Evolutionary conservation across 2,797 vertebrate species (phyloP).

Genomic region (Sebastes hopkinsi): DNA sequence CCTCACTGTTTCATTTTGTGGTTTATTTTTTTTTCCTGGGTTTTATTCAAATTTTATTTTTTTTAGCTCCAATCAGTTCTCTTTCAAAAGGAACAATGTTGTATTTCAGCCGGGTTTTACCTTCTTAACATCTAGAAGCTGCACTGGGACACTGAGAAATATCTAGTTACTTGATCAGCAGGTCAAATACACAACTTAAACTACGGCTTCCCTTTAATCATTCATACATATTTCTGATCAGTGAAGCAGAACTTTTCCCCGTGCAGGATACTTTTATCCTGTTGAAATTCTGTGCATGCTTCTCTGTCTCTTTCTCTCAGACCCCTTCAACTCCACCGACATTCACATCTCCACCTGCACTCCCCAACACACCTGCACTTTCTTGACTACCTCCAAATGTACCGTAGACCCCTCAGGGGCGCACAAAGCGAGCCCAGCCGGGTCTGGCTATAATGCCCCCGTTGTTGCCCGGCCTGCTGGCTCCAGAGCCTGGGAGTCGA

Average conservation of each 20-base stretch:
- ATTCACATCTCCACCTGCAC: constrained; percentile 40
- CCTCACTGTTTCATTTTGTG: not conserved
- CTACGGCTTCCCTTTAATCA: not conserved
- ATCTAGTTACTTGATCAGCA: not conserved
- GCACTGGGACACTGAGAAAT: not conserved
- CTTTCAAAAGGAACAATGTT: not conserved
- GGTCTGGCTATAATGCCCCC: constrained; percentile 68
- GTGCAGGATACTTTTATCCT: not conserved
- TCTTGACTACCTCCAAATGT: constrained; percentile 6
- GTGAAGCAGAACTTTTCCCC: constrained; percentile 4
- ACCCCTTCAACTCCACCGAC: not conserved
- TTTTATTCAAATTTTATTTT: not conserved
- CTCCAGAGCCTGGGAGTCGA: constrained; percentile 74
- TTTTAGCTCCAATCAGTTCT: no score
- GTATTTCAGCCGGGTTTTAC: not conserved
- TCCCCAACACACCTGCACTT: constrained; percentile 47
- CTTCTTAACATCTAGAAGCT: not conserved
- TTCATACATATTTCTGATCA: not conserved
- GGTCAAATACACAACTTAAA: not conserved
- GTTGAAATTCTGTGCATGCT: constrained; percentile 34
- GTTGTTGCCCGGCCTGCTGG: constrained; percentile 69
- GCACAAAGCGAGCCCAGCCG: constrained; percentile 27
- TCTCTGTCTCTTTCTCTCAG: constrained; percentile 1
- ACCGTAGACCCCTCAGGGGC: constrained; percentile 25
- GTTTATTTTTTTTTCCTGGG: not conserved